These are phyloP conservation scores for Mormyrus iriodes DNA, from an alignment of 2,113 vertebrate species.

Conservation along the genomic window DNA sequence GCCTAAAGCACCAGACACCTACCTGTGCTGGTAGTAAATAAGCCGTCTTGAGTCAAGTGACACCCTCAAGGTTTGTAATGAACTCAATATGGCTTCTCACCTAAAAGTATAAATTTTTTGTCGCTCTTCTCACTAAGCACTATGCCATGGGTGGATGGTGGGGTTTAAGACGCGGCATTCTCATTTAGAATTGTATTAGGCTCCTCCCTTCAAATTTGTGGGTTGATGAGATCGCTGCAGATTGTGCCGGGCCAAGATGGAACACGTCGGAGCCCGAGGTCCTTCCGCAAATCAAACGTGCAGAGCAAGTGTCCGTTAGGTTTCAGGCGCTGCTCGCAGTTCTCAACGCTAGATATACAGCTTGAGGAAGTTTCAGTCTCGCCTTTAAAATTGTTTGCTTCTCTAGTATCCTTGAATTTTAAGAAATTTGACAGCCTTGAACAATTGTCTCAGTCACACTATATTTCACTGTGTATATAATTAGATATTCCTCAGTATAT, in stretches of 20 bases:
- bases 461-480: constrained; percentile 39
- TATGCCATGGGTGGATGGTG: background rate
- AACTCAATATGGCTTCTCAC: background rate
- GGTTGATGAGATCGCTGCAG: background rate
- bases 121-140: background rate
- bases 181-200: background rate
- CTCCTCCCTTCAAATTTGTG: background rate
- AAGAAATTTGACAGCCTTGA: constrained; percentile 46
- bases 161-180: background rate
- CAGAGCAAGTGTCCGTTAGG: constrained; percentile 1
- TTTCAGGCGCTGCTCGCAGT: background rate
- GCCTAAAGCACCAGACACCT: background rate
- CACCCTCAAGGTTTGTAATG: background rate
- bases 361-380: constrained; percentile 6
- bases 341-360: background rate
- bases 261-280: constrained; percentile 9
- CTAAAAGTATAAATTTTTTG: background rate
- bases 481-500: background rate
- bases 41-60: background rate
- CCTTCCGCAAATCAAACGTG: constrained; percentile 13
- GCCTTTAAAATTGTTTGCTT: background rate
- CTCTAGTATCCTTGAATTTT: constrained; percentile 49
- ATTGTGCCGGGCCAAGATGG: background rate
- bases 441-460: constrained; percentile 47
- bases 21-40: background rate